Evolutionary conservation across 1,140 invertebrate genomes (phyloP).

Genomic region (Drosophila miranda): DNA sequence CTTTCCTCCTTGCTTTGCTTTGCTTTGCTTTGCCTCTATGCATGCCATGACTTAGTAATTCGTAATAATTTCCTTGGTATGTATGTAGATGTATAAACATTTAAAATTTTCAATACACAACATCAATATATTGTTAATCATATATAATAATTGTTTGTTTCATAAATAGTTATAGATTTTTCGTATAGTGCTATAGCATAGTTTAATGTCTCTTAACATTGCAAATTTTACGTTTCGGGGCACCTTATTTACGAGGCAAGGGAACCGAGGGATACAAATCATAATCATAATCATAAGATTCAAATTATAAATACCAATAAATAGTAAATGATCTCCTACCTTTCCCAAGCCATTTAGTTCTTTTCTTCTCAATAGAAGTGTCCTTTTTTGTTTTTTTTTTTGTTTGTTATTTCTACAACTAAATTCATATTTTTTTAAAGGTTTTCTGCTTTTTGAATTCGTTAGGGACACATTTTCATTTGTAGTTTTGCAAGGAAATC

Average conservation of each 20-base stretch:
- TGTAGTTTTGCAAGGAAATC: slow-evolving; percentile 46
- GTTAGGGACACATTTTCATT: slow-evolving; percentile 6
- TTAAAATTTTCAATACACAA: slow-evolving; percentile 80
- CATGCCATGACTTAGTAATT: slow-evolving; percentile 60
- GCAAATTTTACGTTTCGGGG: slow-evolving; percentile 23
- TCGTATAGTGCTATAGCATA: slow-evolving; percentile 58
- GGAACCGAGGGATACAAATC: not conserved
- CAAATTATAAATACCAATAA: not conserved
- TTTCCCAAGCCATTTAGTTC: not conserved
- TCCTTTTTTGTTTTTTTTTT: too few relatives aligned
- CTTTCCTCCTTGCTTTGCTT: not conserved
- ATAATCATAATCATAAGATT: not conserved
- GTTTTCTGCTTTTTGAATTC: not conserved
- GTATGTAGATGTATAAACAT: slow-evolving; percentile 71
- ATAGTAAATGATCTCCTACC: not conserved
- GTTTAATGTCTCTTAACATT: slow-evolving; percentile 58
- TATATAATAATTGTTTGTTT: slow-evolving; percentile 54
- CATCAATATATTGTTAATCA: slow-evolving; percentile 80
- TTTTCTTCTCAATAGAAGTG: too few relatives aligned
- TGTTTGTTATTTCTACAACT: too few relatives aligned
- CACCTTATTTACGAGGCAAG: not conserved
- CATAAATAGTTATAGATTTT: slow-evolving; percentile 69
- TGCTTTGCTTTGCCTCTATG: slow-evolving; percentile 26
- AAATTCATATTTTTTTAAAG: too few relatives aligned
- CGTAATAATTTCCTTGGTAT: slow-evolving; percentile 52